A percentile compares a stretch with the other conserved stretches of the same genome.
These are phyloP conservation scores for Mycalesis mineus DNA, from an alignment of 2,888 invertebrate species.

Conservation along the genomic window DNA sequence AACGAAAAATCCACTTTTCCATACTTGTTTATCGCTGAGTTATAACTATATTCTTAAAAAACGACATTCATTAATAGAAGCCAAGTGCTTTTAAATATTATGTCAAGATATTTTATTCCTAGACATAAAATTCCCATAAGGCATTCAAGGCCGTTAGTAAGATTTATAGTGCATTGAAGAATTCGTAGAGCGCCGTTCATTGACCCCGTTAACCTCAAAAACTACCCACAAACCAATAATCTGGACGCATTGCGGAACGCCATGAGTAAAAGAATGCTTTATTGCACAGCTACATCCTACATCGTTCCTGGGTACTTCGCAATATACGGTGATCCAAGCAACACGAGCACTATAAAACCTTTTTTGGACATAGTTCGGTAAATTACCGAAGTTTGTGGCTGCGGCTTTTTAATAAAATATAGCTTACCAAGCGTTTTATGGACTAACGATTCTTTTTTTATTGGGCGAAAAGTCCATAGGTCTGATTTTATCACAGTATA, in stretches of 20 bases:
- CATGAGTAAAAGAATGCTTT: slow-evolving; percentile 48
- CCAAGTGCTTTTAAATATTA: not conserved
- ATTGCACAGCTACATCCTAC: slow-evolving; percentile 37
- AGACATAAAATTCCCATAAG: not conserved
- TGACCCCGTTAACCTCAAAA: slow-evolving; percentile 45
- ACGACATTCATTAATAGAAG: not conserved
- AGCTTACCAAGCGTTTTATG: not conserved
- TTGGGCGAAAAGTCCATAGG: not conserved
- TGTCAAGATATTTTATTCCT: not conserved
- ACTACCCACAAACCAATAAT: slow-evolving; percentile 42
- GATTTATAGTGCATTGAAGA: not conserved
- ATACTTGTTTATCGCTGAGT: not conserved
- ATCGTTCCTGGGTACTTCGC: slow-evolving; percentile 34
- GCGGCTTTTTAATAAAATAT: not conserved
- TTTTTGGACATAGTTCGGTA: not conserved
- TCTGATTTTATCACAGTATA: not conserved
- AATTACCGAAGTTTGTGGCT: not conserved
- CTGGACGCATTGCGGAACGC: slow-evolving; percentile 53
- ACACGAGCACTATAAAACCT: not conserved
- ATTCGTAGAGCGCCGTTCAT: slow-evolving; percentile 41
- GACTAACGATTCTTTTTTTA: not conserved
- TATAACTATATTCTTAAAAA: not conserved
- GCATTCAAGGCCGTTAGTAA: slow-evolving; percentile 6
- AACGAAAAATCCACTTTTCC: no score
- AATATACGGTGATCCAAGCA: slow-evolving; percentile 4